A percentile compares a stretch with the other conserved stretches of the same genome.
phyloP scores from a whole-genome alignment of 1,140 invertebrate species.

The Latrodectus geometricus region DNA sequence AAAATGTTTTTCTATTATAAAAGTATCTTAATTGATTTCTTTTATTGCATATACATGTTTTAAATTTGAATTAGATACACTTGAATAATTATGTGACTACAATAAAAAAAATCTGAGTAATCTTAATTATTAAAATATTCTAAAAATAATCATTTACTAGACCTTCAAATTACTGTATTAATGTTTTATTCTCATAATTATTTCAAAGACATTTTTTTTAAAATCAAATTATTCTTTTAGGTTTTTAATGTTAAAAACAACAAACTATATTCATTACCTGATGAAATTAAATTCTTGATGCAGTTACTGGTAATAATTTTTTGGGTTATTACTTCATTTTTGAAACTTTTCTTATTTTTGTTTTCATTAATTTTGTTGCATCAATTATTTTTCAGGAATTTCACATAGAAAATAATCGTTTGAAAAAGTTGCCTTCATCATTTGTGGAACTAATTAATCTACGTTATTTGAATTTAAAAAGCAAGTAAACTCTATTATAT shows the following conservation, averaged over 20 bases:
- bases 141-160: no score
- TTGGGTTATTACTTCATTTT: background rate
- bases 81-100: no score
- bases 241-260: slow-evolving; percentile 13
- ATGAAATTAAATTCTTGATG: slow-evolving; percentile 1
- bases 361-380: background rate
- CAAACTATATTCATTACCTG: slow-evolving; percentile 16
- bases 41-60: no score
- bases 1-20: no score
- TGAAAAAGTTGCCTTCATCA: slow-evolving; percentile 16
- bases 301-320: slow-evolving; percentile 5
- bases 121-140: no score
- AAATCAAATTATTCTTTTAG: background rate
- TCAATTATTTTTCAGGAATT: background rate
- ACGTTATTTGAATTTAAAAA: slow-evolving; percentile 31
- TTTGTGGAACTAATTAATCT: slow-evolving; percentile 7
- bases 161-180: no score
- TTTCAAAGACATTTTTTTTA: no score
- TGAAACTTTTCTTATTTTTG: no score
- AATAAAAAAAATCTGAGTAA: no score
- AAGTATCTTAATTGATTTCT: no score
- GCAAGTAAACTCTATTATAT: background rate
- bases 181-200: no score
- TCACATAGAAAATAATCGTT: slow-evolving; percentile 17
- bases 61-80: no score